These are phyloP conservation scores for Aplodontia rufa DNA, from an alignment of 2,113 vertebrate species.

Conservation along the genomic window DNA sequence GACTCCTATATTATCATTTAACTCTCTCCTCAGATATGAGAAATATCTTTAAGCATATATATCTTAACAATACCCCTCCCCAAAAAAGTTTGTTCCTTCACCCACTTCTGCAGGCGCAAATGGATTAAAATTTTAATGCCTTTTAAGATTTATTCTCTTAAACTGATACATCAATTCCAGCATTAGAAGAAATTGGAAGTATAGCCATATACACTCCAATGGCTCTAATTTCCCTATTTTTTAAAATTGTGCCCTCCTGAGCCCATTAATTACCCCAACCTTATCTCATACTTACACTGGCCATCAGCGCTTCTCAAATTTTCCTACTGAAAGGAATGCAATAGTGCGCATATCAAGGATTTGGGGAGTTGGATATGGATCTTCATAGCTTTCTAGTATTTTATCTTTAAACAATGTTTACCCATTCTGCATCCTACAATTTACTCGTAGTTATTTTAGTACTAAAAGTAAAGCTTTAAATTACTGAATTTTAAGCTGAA, in stretches of 20 bases:
- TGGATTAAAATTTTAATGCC: not conserved
- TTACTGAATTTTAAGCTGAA: not conserved
- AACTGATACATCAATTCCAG: not conserved
- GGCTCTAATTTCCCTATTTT: not conserved
- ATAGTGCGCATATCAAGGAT: not conserved
- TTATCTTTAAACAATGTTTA: not conserved
- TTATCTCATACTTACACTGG: not conserved
- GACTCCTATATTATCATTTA: not conserved
- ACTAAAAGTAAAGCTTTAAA: not conserved
- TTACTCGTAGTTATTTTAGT: not conserved
- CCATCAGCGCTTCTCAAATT: not conserved
- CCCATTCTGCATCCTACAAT: not conserved
- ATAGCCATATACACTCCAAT: not conserved
- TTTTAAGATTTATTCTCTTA: not conserved
- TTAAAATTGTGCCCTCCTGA: not conserved
- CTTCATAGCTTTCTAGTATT: not conserved
- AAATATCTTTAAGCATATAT: not conserved
- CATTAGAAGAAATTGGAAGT: not conserved
- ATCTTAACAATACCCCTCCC: not conserved
- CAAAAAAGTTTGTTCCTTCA: not conserved
- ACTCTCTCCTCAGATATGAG: not conserved
- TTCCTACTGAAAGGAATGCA: not conserved
- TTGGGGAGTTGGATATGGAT: not conserved
- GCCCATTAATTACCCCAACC: not conserved
- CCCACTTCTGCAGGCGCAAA: not conserved